Conservation (phyloP, 1,140 invertebrate species). For the Caenorhabditis elegans region DNA sequence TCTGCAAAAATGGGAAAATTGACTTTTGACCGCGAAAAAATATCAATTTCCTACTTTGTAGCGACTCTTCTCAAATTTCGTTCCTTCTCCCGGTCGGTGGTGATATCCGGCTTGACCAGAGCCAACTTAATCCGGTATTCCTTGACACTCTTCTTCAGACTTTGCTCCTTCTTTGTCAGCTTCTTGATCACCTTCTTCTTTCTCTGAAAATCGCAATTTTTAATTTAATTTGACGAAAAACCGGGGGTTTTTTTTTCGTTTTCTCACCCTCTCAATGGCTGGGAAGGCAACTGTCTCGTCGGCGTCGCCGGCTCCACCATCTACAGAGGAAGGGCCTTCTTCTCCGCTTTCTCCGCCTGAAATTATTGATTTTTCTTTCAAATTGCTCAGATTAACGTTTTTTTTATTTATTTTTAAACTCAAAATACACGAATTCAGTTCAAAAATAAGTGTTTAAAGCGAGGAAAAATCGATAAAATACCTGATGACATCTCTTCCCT, state of each 20-base stretch:
- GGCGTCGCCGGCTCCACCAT: background rate
- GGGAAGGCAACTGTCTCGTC: constrained; percentile 4
- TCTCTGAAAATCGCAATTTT: background rate
- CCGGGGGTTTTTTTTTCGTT: background rate
- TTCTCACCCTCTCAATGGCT: background rate
- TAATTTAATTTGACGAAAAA: too few species aligned
- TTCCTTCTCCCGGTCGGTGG: constrained; percentile 39
- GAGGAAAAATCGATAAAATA: too few species aligned
- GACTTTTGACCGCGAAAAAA: background rate
- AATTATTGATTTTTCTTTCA: background rate
- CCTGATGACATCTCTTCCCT: constrained; percentile 12
- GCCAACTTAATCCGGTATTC: background rate
- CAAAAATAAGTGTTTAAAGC: background rate
- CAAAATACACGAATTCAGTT: background rate
- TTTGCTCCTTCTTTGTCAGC: constrained; percentile 34
- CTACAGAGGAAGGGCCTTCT: background rate
- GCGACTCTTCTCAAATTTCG: constrained; percentile 35
- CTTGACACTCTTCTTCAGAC: constrained; percentile 16
- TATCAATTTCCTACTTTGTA: constrained; percentile 33
- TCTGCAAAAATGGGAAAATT: background rate
- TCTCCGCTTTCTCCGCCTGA: background rate
- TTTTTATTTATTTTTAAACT: background rate
- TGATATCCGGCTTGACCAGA: constrained; percentile 31
- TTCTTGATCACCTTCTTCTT: constrained; percentile 18
- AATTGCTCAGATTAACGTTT: background rate